Evolutionary conservation across 2,888 invertebrate species (phyloP).

Genomic region (Sinopyrophorus schimmeli): DNA sequence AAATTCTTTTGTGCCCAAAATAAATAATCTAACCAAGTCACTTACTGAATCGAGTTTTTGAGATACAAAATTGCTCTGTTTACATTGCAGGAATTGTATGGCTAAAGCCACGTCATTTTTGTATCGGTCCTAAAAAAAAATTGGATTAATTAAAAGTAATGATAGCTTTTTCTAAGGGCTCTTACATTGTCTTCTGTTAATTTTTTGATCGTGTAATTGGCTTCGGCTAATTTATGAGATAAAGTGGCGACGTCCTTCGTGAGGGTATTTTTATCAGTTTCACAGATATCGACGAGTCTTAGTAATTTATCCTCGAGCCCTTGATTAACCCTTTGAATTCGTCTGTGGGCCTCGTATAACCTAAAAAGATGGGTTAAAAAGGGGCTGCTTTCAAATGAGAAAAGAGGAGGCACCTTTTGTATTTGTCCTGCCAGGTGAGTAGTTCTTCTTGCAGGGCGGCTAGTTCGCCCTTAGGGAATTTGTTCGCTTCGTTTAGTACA

Average conservation of each 20-base stretch:
- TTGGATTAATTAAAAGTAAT: neutral
- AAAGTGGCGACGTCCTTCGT: slow-evolving; percentile 86
- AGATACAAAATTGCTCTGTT: slow-evolving; percentile 91
- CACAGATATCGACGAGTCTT: slow-evolving; percentile 89
- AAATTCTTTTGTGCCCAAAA: too few relatives aligned
- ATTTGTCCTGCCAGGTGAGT: slow-evolving; percentile 88
- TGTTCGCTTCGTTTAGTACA: slow-evolving; percentile 70
- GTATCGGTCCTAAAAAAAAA: slow-evolving; percentile 80
- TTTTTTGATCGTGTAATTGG: slow-evolving; percentile 81
- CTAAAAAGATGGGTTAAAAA: slow-evolving; percentile 59
- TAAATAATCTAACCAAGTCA: slow-evolving; percentile 40
- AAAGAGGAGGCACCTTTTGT: too few relatives aligned
- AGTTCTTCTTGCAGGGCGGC: slow-evolving; percentile 82
- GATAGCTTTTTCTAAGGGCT: slow-evolving; percentile 30
- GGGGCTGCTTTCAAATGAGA: too few relatives aligned
- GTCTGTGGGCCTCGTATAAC: slow-evolving; percentile 89
- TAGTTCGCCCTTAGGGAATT: slow-evolving; percentile 67
- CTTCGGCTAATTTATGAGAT: slow-evolving; percentile 81
- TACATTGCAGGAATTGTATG: slow-evolving; percentile 91
- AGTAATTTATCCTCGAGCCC: slow-evolving; percentile 91
- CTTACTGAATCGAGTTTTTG: slow-evolving; percentile 88
- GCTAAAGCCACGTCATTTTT: slow-evolving; percentile 92
- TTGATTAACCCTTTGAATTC: slow-evolving; percentile 93
- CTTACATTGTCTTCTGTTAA: slow-evolving; percentile 85
- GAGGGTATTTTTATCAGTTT: slow-evolving; percentile 83